A percentile compares a stretch with the other conserved stretches of the same genome.
Conservation (phyloP, 1,140 invertebrate genomes). For the Cyrtorhinus lividipennis region DNA sequence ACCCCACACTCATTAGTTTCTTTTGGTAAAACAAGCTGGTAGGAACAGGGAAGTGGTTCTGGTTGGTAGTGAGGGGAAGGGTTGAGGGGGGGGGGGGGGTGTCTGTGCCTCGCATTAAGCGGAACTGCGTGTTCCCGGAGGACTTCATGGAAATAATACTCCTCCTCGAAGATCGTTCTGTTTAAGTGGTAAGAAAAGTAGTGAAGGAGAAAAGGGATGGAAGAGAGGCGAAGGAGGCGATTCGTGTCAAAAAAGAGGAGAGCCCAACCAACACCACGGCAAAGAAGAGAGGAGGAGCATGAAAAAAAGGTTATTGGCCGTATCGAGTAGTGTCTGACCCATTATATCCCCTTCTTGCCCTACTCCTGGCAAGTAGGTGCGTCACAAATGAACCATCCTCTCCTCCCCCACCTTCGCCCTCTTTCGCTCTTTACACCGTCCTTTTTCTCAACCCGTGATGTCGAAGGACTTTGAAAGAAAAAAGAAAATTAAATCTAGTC, state of each 20-base stretch:
- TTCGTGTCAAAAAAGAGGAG: neutral
- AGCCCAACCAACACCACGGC: neutral
- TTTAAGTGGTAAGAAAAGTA: neutral
- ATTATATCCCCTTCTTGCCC: conserved; percentile 8
- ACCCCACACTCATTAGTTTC: neutral
- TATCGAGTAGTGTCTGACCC: conserved; percentile 9
- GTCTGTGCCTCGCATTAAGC: too few species aligned
- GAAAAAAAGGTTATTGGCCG: conserved; percentile 8
- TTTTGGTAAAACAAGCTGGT: too few species aligned
- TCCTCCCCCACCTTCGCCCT: neutral
- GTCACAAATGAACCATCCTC: conserved; percentile 1
- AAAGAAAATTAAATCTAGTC: neutral
- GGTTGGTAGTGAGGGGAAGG: neutral
- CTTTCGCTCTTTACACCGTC: neutral
- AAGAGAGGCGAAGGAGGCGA: too few species aligned
- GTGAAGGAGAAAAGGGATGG: neutral
- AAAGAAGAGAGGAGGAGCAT: neutral
- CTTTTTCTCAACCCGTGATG: neutral
- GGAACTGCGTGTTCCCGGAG: too few species aligned
- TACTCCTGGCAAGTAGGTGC: conserved; percentile 8
- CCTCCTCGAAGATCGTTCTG: neutral
- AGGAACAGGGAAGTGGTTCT: neutral
- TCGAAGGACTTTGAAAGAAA: neutral
- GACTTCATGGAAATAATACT: neutral
- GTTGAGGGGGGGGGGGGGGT: neutral